Base-by-base conservation (phyloP, 2,888 invertebrate species). In the Eilema caniola region DNA sequence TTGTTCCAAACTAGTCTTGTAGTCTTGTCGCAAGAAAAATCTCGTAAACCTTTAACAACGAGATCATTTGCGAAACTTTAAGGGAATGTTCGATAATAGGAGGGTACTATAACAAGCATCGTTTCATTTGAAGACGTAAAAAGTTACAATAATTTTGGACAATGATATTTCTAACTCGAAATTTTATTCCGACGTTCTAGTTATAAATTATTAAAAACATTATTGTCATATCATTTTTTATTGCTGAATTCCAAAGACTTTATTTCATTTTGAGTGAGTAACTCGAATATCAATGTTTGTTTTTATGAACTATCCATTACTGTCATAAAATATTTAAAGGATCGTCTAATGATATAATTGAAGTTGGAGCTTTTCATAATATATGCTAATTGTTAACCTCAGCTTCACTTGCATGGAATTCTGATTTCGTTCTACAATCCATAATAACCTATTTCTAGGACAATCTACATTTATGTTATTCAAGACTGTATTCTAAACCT, bases 1-100 rank as follows among this genome's bases (percentile, higher is more conserved):
- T 85, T 83, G 85, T 85, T 85, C 69, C 75, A 66, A 79, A 75
- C 79, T 76, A 71, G 69, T 2, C 37, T 59, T n/a, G 59, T 25
- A 41, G 37, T 69, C 66, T 76, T 74, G 73, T 75, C 72, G 56
- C 67, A 57, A 73, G 75, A 77, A 80, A 74, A 75, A 76, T 67
- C 70, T 82, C 68, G 64, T 73, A 73, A 79, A 71, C 70, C 75
- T 61, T 47, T 66, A 72, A 75, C 67, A 76, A 75, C 70, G 73
- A 69, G 68, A 77, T 73, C 61, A 76, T 70, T 76, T 71, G 47
- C 56, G 60, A 53, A 76, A 74, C 56, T 78, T 75, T 66, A 20
- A 61, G 63, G 47, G 56, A 63, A 68, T 72, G 41, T 60, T 74
- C 66, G 62, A 72, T 73, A 70, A 66, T 74, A 65, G 61, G 63